Evolutionary conservation across 2,797 vertebrate species (phyloP), one percentile per base, ranked within the genome.

Genomic region (Todus mexicanus): DNA sequence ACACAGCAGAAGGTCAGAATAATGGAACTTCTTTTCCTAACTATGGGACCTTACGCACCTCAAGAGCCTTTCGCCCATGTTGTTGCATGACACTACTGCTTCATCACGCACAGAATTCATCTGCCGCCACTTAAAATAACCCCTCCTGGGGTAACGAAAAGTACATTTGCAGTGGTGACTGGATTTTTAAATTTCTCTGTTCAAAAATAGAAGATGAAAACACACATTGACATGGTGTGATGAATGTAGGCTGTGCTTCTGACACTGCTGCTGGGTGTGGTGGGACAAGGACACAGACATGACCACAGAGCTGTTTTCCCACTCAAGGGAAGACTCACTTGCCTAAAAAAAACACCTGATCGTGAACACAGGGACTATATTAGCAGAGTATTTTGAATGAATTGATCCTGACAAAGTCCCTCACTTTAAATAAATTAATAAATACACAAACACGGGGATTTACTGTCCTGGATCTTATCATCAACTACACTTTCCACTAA

Each of bases 1-100:
- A 69, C 37, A 73, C 10, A 66, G 31, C 16, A 77, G 33, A 63
- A 59, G 21, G 54, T 35, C 19, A 89, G 51, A 40, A 70, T 87
- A 66, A 64, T 21, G 2, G 56, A 40, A 66, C 20, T 72, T 23
- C 25, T 74, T 15, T 37, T 77, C 11, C 31, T 12, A 65, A 74
- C 12, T 21, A 22, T 4, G 12, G 26, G 45, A 68, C 40, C 11
- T 65, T 42, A 57, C 1, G 2, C 9, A 38, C 1, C 0, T 19
- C 27, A 76, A 40, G 17, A 8, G 19, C 25, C 29, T 56, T 68
- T 68, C 17, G 68, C 78, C 38, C n/a, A 74, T 15, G 7, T 4
- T 21, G 8, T 5, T 8, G 19, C 63, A 63, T 8, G 11, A n/a
- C 3, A 42, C 7, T 12, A 72, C 9, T 63, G 16, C 61, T 75